A percentile compares a stretch with the other conserved stretches of the same genome.
These are phyloP conservation scores for Vollenhovia emeryi DNA, from an alignment of 1,140 invertebrate genomes.

Conservation along the genomic window DNA sequence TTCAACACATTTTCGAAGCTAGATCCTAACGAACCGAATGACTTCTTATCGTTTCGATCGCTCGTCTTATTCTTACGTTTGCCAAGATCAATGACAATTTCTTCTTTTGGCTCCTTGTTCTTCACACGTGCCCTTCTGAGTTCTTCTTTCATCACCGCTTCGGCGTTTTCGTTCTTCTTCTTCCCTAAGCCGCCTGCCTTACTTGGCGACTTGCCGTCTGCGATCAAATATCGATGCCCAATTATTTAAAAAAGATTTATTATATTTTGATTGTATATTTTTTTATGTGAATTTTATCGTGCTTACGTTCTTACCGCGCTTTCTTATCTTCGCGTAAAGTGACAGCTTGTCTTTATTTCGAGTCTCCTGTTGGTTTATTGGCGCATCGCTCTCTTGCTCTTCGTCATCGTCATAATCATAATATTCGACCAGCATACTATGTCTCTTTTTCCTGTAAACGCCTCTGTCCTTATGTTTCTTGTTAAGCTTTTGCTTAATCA, in stretches of 20 bases:
- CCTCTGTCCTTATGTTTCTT: not conserved
- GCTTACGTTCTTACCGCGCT: slow-evolving; percentile 38
- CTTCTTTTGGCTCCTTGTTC: slow-evolving; percentile 61
- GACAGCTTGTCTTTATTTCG: slow-evolving; percentile 3
- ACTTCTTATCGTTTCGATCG: not conserved
- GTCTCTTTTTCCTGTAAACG: slow-evolving; percentile 22
- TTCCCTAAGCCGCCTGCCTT: not conserved
- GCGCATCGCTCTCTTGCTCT: slow-evolving; percentile 13
- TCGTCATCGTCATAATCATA: slow-evolving; percentile 73
- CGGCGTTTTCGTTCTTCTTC: slow-evolving; percentile 64
- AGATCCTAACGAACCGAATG: not conserved
- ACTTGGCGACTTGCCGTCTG: not conserved
- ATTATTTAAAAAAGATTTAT: not conserved
- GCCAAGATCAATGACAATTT: slow-evolving; percentile 61
- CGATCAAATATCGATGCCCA: not conserved
- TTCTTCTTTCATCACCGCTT: slow-evolving; percentile 60
- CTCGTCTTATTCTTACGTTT: not conserved
- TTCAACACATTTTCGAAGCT: not conserved
- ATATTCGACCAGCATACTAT: slow-evolving; percentile 68
- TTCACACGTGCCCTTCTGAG: not conserved
- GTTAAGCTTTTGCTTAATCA: slow-evolving; percentile 65
- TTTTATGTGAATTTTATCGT: not conserved
- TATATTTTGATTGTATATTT: not conserved
- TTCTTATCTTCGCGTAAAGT: not conserved
- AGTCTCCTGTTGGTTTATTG: not conserved